Conservation (phyloP, 2,888 invertebrate genomes). For the Aethes cnicana region DNA sequence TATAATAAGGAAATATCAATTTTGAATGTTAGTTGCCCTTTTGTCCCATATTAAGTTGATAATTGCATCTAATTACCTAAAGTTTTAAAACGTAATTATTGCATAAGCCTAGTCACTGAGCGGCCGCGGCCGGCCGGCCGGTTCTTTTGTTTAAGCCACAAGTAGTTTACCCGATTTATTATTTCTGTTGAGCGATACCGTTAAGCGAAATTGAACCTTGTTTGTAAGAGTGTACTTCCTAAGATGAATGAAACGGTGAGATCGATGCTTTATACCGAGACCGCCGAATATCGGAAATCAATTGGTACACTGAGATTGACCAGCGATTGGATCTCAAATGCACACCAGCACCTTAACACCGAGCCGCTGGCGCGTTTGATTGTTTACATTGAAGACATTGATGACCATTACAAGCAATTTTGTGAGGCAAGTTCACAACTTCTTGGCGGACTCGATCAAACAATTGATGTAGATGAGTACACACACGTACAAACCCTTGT, state of each 20-base stretch:
- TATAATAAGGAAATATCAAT: conserved; percentile 39
- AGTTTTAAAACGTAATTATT: not conserved
- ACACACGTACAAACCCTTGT: not conserved
- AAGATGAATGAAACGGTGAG: not conserved
- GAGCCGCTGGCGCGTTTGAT: not conserved
- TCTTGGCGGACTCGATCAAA: not conserved
- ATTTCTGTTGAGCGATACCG: not conserved
- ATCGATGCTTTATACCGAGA: not conserved
- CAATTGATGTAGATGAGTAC: not conserved
- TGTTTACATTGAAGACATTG: not conserved
- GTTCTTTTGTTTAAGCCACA: not conserved
- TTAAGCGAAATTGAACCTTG: not conserved
- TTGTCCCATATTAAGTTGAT: not conserved
- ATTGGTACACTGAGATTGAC: not conserved
- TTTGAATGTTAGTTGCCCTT: not conserved
- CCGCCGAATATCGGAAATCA: not conserved
- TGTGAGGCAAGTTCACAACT: not conserved
- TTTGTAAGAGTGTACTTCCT: not conserved
- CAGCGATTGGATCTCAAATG: not conserved
- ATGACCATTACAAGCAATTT: not conserved
- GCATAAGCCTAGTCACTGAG: not conserved
- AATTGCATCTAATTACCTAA: not conserved
- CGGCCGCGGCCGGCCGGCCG: not conserved
- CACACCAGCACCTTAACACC: not conserved
- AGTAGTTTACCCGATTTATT: not conserved